Base-by-base conservation (phyloP, 35 echinoderm and acorn worm species). In the Holothuria glaberrima region DNA sequence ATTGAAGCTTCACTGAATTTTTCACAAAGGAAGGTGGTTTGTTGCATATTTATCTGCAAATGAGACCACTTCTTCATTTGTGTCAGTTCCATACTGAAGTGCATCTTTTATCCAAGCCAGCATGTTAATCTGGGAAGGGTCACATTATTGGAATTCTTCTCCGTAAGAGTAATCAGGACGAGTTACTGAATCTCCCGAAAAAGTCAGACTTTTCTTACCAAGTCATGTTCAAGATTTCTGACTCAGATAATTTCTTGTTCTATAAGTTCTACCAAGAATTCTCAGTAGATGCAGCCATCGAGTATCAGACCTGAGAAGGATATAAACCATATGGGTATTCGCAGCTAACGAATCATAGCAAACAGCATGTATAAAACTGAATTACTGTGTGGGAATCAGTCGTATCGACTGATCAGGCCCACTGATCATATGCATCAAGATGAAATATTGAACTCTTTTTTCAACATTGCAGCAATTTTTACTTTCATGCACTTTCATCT, bases 121-220 rank as follows among this genome's bases (percentile, higher is more conserved):
- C 90, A 87, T 86, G 54, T 92, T 80, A 36, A 79, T 90, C 25
- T 90, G 88, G 46, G 88, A 50, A 31, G 88, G 72, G 31, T 82
- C 90, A 58, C 90, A 32, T 31, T 87, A 64, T 68, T 92, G 82
- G 30, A 92, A 86, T 87, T 92, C 90, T 36, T 87, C 90, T 28
- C 82, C 72, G 34, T 68, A 59, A 29, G 82, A 92, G 31, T 71
- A 21, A 59, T 92, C 90, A 9, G 30, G 64, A 71, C 90, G 87
- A 5, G 90, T 92, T 12, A 92, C 83, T 50, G 90, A 83, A 72
- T 92, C 83, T 24, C 65, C 74, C 52, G 86, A 54, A 76, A 92
- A 92, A 31, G 12, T 75, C 17, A 28, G 69, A 87, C 83, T 87
- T 92, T 92, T 83, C 64, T 70, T 92, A n/a, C n/a, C n/a, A n/a